Evolutionary conservation across 2,113 vertebrate species (phyloP), one percentile per base, ranked within the genome.

Genomic region (Salvelinus sp.): DNA sequence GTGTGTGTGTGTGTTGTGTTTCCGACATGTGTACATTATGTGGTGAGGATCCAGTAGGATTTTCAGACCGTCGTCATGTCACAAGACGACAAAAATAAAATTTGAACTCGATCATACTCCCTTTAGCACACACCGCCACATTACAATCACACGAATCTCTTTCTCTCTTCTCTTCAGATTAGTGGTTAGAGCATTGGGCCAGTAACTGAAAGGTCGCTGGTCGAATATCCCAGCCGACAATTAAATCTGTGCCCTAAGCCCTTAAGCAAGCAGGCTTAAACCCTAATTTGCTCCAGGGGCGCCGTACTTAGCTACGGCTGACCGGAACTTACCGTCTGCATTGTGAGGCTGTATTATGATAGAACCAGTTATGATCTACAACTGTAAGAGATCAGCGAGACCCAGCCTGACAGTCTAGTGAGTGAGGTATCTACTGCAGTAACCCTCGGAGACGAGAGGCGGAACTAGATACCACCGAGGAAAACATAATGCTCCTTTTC

Each of bases 361-460:
- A n/a, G 47, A 30, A 72, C 73, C 80, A 81, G 65, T 13, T 58
- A 38, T 74, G 70, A 86, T 77, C 81, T 75, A 77, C 74, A 18
- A n/a, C 18, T 79, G 68, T 69, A n/a, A 47, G 74, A 69, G 79
- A 80, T 76, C 69, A 72, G 73, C 1, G 22, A 63, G 62, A 72
- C 68, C 62, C 60, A 0, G 33, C 62, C 30, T 38, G 18, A 27
- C 44, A 28, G 57, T 60, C 76, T 69, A 71, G 77, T 66, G 58
- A 23, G 38, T 28, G 57, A 65, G 27, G n/a, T 72, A 30, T 72
- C 70, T 72, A n/a, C 28, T 58, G 69, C 71, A 69, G 47, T 27
- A 70, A 48, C n/a, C 2, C 9, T 54, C 48, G 5, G 3, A 54
- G 50, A 5, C 1, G 14, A 54, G 50, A 54, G 3, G 16, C 4